phyloP scores from a whole-genome alignment of 2,113 vertebrate genomes.

The Benitochromis conjunctus region DNA sequence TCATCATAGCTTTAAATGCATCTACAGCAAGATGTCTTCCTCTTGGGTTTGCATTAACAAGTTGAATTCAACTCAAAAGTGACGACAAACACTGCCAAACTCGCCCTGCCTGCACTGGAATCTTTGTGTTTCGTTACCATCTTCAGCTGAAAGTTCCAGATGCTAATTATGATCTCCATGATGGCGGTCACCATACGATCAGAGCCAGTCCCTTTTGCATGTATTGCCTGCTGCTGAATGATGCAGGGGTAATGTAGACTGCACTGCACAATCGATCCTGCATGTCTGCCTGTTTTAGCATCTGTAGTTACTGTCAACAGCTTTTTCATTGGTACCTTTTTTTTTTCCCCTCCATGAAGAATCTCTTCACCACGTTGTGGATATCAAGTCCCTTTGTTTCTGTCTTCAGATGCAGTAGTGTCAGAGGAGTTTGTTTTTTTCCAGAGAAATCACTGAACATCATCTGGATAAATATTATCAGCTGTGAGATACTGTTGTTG shows the following conservation, averaged over 20 bases:
- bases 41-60: background rate
- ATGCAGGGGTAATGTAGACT: background rate
- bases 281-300: background rate
- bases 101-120: background rate
- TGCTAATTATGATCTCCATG: background rate
- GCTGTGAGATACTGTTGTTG: background rate
- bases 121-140: background rate
- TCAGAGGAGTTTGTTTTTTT: too few species aligned
- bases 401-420: background rate
- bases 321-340: background rate
- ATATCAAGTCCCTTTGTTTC: background rate
- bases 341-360: background rate
- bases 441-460: background rate
- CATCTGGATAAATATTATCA: background rate
- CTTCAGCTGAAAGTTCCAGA: background rate
- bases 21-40: background rate
- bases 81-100: background rate
- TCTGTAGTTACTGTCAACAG: background rate
- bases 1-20: slow-evolving; percentile 38
- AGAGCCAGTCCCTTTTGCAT: too few species aligned
- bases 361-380: background rate
- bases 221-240: background rate
- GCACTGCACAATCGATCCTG: background rate
- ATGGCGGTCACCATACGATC: slow-evolving; percentile 11
- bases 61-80: background rate